These are phyloP conservation scores for Sebastiscus albofasciatus DNA, from an alignment of 2,797 vertebrate species.

Conservation along the genomic window DNA sequence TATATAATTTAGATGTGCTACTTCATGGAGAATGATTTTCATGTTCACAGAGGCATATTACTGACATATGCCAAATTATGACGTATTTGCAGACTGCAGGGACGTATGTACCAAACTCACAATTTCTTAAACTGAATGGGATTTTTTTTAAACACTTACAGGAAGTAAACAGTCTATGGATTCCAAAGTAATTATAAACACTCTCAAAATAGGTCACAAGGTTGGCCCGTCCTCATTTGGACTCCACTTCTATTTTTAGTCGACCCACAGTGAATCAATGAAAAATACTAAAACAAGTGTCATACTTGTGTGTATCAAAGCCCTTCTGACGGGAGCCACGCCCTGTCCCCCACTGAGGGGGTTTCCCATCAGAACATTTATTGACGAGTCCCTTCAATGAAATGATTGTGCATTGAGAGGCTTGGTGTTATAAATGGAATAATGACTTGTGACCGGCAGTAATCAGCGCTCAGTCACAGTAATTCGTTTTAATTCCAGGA, in stretches of 20 bases:
- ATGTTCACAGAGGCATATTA: neutral
- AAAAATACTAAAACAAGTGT: conserved; percentile 1
- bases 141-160: neutral
- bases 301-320: conserved; percentile 66
- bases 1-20: neutral
- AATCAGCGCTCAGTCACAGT: conserved; percentile 35
- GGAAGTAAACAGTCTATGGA: neutral
- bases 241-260: neutral
- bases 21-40: neutral
- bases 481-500: conserved; percentile 57
- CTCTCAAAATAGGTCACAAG: neutral
- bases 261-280: neutral
- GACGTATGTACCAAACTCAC: neutral
- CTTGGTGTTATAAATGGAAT: conserved; percentile 72
- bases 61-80: neutral
- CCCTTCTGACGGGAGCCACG: conserved; percentile 59
- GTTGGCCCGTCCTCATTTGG: neutral
- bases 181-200: neutral
- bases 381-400: conserved; percentile 74
- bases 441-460: conserved; percentile 37
- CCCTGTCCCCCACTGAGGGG: conserved; percentile 48
- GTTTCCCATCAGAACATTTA: conserved; percentile 75
- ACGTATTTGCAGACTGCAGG: neutral
- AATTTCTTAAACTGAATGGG: neutral
- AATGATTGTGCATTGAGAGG: conserved; percentile 75